Conservation (phyloP, 2,888 invertebrate genomes). For the Lomographa bimaculata region DNA sequence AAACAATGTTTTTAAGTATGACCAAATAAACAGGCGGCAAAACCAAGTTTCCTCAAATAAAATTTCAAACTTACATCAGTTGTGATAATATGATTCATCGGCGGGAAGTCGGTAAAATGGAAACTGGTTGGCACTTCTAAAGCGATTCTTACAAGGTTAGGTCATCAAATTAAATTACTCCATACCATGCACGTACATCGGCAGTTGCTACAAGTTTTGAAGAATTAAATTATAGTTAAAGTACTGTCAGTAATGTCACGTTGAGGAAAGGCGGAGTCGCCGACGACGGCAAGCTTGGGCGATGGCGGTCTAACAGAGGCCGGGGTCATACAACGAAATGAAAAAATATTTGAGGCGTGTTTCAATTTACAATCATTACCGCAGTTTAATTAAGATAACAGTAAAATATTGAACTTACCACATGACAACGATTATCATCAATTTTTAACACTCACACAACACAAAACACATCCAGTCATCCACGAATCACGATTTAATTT, state of each 20-base stretch:
- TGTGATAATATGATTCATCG: constrained; percentile 49
- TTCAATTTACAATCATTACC: constrained; percentile 1
- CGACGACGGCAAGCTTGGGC: constrained; percentile 66
- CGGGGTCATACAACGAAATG: constrained; percentile 6
- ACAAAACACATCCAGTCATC: constrained; percentile 65
- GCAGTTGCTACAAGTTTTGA: constrained; percentile 13
- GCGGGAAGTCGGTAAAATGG: constrained; percentile 47
- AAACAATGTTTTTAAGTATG: no score
- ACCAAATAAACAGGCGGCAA: no score
- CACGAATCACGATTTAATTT: constrained; percentile 53
- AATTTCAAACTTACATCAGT: constrained; percentile 23
- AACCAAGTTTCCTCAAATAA: neutral
- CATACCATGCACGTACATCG: constrained; percentile 10
- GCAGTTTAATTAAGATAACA: constrained; percentile 5
- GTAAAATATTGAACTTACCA: constrained; percentile 62
- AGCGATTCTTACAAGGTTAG: constrained; percentile 45
- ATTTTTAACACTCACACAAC: constrained; percentile 73
- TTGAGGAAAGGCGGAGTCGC: constrained; percentile 65
- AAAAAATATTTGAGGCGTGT: no score
- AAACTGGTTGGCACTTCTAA: constrained; percentile 43
- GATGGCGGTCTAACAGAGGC: constrained; percentile 83
- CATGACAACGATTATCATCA: constrained; percentile 66
- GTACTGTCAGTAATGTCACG: constrained; percentile 40
- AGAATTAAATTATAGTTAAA: constrained; percentile 13
- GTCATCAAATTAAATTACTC: constrained; percentile 37